Conservation (phyloP, 2,113 vertebrate genomes). For the Procavia capensis region DNA sequence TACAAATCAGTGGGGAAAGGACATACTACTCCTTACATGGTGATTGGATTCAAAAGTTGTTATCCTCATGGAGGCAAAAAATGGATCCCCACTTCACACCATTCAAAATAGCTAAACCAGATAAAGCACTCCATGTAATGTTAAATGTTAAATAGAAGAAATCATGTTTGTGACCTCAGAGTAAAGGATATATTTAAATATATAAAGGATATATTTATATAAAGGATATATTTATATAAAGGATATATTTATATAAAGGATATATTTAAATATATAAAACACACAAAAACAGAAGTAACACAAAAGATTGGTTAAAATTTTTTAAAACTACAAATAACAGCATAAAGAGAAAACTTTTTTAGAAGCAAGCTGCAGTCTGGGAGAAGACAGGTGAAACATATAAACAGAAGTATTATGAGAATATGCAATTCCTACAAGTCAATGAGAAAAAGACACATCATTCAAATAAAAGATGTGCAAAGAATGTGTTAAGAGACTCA, state of each 20-base stretch:
- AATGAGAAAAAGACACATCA: conserved; percentile 32
- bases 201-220: neutral
- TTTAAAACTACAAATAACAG: neutral
- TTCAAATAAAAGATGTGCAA: conserved; percentile 14
- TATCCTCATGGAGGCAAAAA: conserved; percentile 13
- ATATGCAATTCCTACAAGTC: neutral
- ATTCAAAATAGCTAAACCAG: conserved; percentile 7
- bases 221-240: neutral
- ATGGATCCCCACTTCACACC: neutral
- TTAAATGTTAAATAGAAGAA: neutral
- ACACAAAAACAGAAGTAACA: neutral
- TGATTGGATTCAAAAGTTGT: neutral
- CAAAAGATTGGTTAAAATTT: neutral
- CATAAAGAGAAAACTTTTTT: neutral
- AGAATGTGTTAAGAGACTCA: neutral
- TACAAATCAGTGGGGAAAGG: neutral
- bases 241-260: neutral
- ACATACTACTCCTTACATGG: neutral
- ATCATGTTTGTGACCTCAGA: conserved; percentile 4
- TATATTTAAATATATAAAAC: neutral
- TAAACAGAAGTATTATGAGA: neutral
- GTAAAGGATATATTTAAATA: neutral
- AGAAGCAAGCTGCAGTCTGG: neutral
- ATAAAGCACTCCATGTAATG: neutral
- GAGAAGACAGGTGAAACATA: neutral